phyloP scores from a whole-genome alignment of 1,140 invertebrate species.

The Vanessa tameamea region DNA sequence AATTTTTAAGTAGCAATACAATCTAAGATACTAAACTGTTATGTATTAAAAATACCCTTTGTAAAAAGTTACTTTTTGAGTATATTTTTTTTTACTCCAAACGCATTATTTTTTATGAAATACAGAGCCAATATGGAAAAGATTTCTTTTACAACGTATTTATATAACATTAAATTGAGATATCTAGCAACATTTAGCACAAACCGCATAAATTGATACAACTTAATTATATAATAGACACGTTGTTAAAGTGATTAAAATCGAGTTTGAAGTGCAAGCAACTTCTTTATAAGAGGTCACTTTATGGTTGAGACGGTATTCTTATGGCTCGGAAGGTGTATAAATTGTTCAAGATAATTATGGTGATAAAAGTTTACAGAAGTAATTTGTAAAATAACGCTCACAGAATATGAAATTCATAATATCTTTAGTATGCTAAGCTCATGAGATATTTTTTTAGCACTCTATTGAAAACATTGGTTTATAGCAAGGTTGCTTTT shows the following conservation, averaged over 20 bases:
- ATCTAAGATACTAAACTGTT: too few species aligned
- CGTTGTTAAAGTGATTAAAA: slow-evolving; percentile 8
- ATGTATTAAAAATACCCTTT: too few species aligned
- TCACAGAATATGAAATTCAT: background rate
- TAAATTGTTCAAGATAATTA: slow-evolving; percentile 5
- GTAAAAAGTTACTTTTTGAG: too few species aligned
- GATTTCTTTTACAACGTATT: too few species aligned
- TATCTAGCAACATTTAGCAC: too few species aligned
- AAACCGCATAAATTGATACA: background rate
- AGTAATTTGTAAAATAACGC: background rate
- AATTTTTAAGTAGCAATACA: too few species aligned
- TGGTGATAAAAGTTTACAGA: slow-evolving; percentile 1
- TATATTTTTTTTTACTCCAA: too few species aligned
- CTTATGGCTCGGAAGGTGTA: slow-evolving; percentile 1
- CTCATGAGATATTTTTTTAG: background rate
- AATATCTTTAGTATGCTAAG: background rate
- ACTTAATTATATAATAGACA: slow-evolving; percentile 3
- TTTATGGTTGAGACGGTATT: background rate
- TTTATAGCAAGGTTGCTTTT: too few species aligned
- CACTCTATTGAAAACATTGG: too few species aligned
- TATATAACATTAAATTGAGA: too few species aligned
- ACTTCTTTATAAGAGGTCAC: slow-evolving; percentile 7
- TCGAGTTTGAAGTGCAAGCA: slow-evolving; percentile 1
- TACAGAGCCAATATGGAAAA: too few species aligned
- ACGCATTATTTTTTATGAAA: too few species aligned